Percentiles rank a stretch among this genome's conserved stretches.
Conservation (phyloP, 2,797 vertebrate genomes). For the Alcedo atthis region DNA sequence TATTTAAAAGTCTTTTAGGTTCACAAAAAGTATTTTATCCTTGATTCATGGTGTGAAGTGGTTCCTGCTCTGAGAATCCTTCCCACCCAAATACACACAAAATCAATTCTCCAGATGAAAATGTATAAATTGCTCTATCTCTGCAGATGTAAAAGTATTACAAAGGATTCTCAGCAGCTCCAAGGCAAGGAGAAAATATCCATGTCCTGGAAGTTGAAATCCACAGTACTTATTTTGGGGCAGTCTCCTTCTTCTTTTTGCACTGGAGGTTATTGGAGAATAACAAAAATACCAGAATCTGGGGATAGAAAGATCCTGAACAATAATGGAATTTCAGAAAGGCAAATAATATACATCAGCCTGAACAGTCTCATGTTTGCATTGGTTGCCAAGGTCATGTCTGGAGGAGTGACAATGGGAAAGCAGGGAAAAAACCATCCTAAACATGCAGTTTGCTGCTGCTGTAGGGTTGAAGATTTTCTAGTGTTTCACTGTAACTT, state of each 20-base stretch:
- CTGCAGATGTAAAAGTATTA: neutral
- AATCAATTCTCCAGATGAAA: neutral
- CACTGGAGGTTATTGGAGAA: neutral
- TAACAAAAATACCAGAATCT: neutral
- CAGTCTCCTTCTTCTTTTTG: neutral
- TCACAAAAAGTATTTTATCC: neutral
- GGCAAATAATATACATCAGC: neutral
- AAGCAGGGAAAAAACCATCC: neutral
- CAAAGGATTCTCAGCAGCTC: neutral
- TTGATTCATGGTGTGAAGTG: neutral
- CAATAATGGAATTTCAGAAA: neutral
- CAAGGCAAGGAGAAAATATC: neutral
- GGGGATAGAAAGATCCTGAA: neutral
- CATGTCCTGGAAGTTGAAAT: neutral
- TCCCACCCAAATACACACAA: neutral
- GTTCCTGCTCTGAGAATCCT: neutral
- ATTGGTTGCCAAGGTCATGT: neutral
- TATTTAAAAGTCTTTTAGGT: neutral
- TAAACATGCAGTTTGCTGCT: neutral
- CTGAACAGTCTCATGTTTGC: rapidly evolving
- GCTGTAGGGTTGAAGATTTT: neutral
- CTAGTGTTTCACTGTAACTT: no score
- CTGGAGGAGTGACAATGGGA: neutral
- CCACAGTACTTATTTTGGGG: neutral
- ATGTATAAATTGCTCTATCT: neutral